Base-by-base conservation (phyloP, 2,113 vertebrate species). In the Aegithalos caudatus region DNA sequence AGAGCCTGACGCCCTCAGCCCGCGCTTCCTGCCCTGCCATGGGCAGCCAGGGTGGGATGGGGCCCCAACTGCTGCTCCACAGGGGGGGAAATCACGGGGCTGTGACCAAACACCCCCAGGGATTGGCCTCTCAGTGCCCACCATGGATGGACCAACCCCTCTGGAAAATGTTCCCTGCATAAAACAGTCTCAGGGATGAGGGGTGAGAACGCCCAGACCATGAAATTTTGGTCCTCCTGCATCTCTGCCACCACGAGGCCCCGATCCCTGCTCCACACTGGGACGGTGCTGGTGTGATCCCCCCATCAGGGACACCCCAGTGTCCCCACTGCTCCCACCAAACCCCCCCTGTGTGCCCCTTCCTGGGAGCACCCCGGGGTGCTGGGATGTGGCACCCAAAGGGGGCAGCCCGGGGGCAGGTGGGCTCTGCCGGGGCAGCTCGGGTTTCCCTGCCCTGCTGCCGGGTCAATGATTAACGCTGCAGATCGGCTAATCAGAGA, bases 381-480 rank as follows among this genome's bases (percentile, higher is more conserved):
- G 48, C 70, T 9, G 57, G 31, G 35, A 8, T 8, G 48, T 19
- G 24, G 19, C 66, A 58, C 37, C 79, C 72, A 19, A 19, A 33
- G 0, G 3, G 21, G 15, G 28, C 35, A 11, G 56, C n/a, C 24
- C 61, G 4, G 56, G 64, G 37, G 60, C 8, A 0, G 65, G 28
- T 29, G 76, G 91, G 74, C 91, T 78, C 51, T 33, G 45, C 56
- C 25, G 6, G 6, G 28, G 40, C 21, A 27, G 57, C 88, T 91
- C 91, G 33, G 60, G 25, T 92, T 88, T 91, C 81, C 86, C 64
- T 65, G 79, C 79, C 47, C 28, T 2, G 54, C 67, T 81, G 53
- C 77, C 38, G 42, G 58, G 79, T 97, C 90, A 97, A 96, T 97
- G 86, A 97, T 97, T 97, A 97, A 97, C 81, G 7, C 51, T 29